Percentiles rank a stretch among this genome's conserved stretches.
Conservation (phyloP, 1,140 invertebrate species). For the Drosophila triauraria region DNA sequence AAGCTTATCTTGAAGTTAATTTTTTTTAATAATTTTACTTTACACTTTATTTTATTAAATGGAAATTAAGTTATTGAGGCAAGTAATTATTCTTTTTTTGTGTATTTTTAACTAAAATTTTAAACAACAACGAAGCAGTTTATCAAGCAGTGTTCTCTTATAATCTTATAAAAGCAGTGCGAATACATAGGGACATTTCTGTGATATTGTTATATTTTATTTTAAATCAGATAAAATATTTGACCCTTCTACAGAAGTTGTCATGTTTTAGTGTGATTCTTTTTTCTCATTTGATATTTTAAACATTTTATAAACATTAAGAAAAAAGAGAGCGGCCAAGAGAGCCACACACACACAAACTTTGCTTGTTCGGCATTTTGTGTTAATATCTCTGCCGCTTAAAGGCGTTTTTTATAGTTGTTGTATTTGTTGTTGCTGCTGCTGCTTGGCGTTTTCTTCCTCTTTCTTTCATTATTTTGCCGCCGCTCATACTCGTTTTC, state of each 20-base stretch:
- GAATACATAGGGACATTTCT: background rate
- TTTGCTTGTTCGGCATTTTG: constrained; percentile 51
- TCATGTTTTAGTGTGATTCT: constrained; percentile 1
- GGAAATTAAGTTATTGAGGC: no score
- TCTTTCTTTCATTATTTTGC: constrained; percentile 61
- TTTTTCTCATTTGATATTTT: constrained; percentile 4
- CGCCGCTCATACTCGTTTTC: constrained; percentile 36
- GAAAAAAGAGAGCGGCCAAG: constrained; percentile 19
- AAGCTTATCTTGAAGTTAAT: no score
- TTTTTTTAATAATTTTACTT: no score
- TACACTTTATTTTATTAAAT: no score
- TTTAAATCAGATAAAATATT: constrained; percentile 3
- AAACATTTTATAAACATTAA: constrained; percentile 7
- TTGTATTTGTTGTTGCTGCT: constrained; percentile 40
- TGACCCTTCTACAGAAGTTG: constrained; percentile 10
- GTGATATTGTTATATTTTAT: background rate
- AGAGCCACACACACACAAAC: constrained; percentile 9
- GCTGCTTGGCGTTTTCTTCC: constrained; percentile 62
- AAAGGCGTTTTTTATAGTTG: constrained; percentile 34
- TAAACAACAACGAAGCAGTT: no score
- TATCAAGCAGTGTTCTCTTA: no score
- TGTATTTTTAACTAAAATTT: no score
- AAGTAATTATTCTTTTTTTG: no score
- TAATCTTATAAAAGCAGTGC: no score
- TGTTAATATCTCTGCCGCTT: constrained; percentile 35